phyloP scores from a whole-genome alignment of 2,888 invertebrate species.

The Subacronicta megacephala region DNA sequence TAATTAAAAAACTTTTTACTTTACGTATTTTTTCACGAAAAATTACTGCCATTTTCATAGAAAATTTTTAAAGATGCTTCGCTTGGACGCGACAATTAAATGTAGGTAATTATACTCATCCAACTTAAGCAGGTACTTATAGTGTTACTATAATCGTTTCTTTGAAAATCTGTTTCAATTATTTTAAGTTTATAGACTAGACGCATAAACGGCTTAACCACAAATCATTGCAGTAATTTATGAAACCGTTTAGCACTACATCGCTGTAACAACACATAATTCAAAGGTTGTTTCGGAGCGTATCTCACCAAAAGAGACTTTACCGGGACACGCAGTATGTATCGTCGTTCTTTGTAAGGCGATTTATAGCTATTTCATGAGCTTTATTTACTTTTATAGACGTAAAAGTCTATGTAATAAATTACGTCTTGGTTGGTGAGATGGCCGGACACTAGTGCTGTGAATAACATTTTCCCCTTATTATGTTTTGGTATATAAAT shows the following conservation, averaged over 20 bases:
- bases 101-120: no score
- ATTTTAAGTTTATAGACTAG: conserved; percentile 35
- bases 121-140: no score
- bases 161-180: conserved; percentile 19
- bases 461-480: conserved; percentile 87
- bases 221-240: conserved; percentile 63
- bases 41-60: no score
- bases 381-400: conserved; percentile 88
- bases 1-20: no score
- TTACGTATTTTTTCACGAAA: no score
- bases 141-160: not conserved
- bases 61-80: no score
- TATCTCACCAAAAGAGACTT: conserved; percentile 69
- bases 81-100: no score
- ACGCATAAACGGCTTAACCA: conserved; percentile 36
- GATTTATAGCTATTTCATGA: conserved; percentile 86
- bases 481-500: conserved; percentile 88
- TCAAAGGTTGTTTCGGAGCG: conserved; percentile 65
- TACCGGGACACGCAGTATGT: conserved; percentile 68
- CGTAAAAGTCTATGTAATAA: conserved; percentile 75
- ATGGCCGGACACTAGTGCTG: conserved; percentile 74
- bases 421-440: conserved; percentile 76
- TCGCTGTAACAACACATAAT: conserved; percentile 65
- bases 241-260: conserved; percentile 65
- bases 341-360: conserved; percentile 80